Base-by-base conservation (phyloP, 2,113 vertebrate species). In the Trematomus loennbergii region DNA sequence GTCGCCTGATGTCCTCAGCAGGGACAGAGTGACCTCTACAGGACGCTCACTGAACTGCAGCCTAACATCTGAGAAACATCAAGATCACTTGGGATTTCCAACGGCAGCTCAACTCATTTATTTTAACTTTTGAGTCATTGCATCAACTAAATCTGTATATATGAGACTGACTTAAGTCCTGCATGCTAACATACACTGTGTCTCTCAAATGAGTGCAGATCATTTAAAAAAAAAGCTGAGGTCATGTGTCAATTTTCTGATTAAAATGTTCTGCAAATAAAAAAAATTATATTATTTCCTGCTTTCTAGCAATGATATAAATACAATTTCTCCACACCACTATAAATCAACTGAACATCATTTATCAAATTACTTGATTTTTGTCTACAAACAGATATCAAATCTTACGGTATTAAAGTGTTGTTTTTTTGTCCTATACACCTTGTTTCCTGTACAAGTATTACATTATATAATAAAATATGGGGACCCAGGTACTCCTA, bases 21-120 rank as follows among this genome's bases (percentile, higher is more conserved):
- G 92, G 88, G 46, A 68, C 79, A 92, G 63, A 90, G 83, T 55
- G 94, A 84, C 93, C 88, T 84, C 94, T 72, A 25, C 84, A 89
- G 93, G 91, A 66, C 9, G 9, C 36, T 15, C 2, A 0, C 3
- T 0, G 52, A 86, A 84, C 86, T 85, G 86, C 89, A 91, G 71
- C 50, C 49, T 63, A 7, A 62, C 43, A 18, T 20, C 50, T 8
- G 62, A 59, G 18, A 67, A 16, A 49, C 73, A 22, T 12, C 0
- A 2, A 5, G 12, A 45, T 29, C 22, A 8, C 0, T 7, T 7
- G 6, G 5, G 52, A 70, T 17, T 54, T 9, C 29, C 55, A 43
- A 5, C 20, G 55, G 53, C 45, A 15, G 46, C 68, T 73, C 33
- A 8, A 9, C 11, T 16, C 18, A 11, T 45, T 46, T 33, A 9